Conservation (phyloP, 1,140 invertebrate genomes). For the Drosophila kikkawai region DNA sequence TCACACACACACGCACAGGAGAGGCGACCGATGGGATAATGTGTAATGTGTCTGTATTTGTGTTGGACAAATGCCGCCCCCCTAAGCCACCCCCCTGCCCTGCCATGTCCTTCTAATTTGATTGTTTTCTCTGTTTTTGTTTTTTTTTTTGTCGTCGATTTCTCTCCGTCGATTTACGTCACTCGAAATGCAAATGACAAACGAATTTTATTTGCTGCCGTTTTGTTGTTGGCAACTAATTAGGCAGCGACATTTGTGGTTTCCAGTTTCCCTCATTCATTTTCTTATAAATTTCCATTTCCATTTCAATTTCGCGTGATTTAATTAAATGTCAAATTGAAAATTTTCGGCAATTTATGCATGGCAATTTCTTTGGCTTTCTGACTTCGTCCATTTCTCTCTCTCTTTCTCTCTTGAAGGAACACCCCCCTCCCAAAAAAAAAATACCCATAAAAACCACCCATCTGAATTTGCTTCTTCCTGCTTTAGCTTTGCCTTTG, state of each 20-base stretch:
- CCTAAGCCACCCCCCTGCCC: neutral
- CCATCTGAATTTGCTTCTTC: slow-evolving; percentile 17
- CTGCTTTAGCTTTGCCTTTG: slow-evolving; percentile 16
- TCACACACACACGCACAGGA: neutral
- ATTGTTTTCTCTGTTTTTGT: slow-evolving; percentile 42
- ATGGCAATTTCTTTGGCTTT: slow-evolving; percentile 26
- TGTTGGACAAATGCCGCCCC: slow-evolving; percentile 38
- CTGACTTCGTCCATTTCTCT: neutral
- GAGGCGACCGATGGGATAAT: slow-evolving; percentile 30
- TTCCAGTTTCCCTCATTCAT: slow-evolving; percentile 3
- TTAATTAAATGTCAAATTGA: slow-evolving; percentile 79
- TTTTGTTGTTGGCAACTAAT: slow-evolving; percentile 70
- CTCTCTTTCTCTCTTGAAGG: neutral
- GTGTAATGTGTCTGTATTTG: slow-evolving; percentile 56
- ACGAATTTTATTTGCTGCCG: slow-evolving; percentile 55
- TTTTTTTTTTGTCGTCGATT: slow-evolving; percentile 16
- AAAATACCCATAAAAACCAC: neutral
- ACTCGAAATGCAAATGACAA: slow-evolving; percentile 75
- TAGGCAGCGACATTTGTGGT: slow-evolving; percentile 74
- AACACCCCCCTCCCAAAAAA: neutral
- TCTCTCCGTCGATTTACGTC: slow-evolving; percentile 58
- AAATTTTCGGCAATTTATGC: slow-evolving; percentile 68
- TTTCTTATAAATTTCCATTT: slow-evolving; percentile 19
- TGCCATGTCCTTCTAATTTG: slow-evolving; percentile 58
- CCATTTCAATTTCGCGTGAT: slow-evolving; percentile 71